Evolutionary conservation across 2,797 vertebrate species (phyloP), one percentile per base, ranked within the genome.

Genomic region (Premnoplex brunnescens): DNA sequence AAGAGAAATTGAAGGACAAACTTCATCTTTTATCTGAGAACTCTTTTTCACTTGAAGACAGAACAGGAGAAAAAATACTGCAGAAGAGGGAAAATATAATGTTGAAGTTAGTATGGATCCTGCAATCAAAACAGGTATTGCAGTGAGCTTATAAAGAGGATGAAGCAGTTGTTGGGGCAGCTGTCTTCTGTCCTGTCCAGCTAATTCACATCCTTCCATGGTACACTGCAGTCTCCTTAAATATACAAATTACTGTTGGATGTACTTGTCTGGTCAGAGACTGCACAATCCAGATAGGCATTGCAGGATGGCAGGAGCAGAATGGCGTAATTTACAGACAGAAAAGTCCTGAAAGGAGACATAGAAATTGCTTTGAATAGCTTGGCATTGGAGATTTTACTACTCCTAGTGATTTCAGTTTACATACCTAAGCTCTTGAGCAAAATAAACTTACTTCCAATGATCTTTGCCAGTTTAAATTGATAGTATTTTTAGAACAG

Each of bases 231-330:
- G 26, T 64, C 36, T 78, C 43, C 64, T 85, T 88, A 83, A 71
- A 74, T 32, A 52, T 22, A 88, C 51, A 91, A 72, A 86, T 64
- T 92, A 59, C 54, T 88, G 39, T 69, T 72, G 51, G 30, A 72
- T 78, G 11, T 84, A 54, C 27, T 74, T 58, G 28, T 55, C 20
- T 90, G 85, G 78, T 91, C 93, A 91, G 82, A 79, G 81, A 44
- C 54, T 88, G 77, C 41, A n/a, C 85, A 92, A 85, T 88, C 76
- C 85, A 46, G 75, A 93, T n/a, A 88, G 73, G 30, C 5, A 1
- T 63, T 64, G 51, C 86, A 95, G 92, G 94, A 93, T 94, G 82
- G 83, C 74, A 56, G 93, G 83, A 95, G 83, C 66, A 80, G 84
- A 91, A 52, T 36, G 66, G 10, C 7, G 11, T 34, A 51, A 88